Evolutionary conservation across 2,113 vertebrate species (phyloP).

Genomic region (Lagenorhynchus albirostris): DNA sequence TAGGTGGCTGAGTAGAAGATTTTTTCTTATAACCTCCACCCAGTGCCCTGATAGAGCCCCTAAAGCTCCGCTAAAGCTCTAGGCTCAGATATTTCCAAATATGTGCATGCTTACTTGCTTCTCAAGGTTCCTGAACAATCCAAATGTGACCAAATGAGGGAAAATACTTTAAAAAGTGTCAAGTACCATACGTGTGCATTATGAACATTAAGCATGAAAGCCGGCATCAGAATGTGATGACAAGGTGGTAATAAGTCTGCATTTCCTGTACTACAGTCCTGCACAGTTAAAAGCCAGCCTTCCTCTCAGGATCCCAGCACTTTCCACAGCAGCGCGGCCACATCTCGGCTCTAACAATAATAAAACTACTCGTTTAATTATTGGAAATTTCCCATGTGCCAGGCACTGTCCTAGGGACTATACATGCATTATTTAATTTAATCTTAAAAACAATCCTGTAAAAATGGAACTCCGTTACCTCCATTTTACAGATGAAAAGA

Average conservation of each 20-base stretch:
- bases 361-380: neutral
- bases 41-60: neutral
- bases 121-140: neutral
- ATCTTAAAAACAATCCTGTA: neutral
- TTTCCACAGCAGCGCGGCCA: rapidly evolving
- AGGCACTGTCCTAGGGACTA: neutral
- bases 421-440: neutral
- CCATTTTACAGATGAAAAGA: neutral
- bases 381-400: neutral
- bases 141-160: neutral
- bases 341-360: neutral
- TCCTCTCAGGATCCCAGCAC: neutral
- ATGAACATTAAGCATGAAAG: neutral
- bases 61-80: neutral
- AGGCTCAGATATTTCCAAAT: neutral
- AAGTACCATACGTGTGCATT: neutral
- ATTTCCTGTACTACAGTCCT: neutral
- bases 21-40: neutral
- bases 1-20: neutral
- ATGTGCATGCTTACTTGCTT: neutral
- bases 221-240: neutral
- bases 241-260: neutral
- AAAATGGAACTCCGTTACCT: neutral
- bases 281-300: neutral
- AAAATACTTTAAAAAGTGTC: neutral